Conservation (phyloP, 2,888 invertebrate species). For the Philereme transversata region DNA sequence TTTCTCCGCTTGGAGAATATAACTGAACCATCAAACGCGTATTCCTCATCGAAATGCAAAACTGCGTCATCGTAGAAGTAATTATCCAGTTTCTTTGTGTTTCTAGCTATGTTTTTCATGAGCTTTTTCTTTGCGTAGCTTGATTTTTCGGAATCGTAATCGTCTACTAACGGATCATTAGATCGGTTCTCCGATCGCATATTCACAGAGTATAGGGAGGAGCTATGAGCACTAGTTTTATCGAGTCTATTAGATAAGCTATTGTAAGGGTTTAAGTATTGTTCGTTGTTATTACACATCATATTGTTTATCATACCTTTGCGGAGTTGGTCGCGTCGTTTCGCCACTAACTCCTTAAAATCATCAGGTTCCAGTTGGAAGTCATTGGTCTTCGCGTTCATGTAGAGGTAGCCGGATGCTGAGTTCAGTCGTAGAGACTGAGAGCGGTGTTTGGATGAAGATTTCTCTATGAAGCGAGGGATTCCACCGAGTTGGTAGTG, state of each 20-base stretch:
- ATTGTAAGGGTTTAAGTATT: conserved; percentile 61
- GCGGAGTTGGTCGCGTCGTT: conserved; percentile 71
- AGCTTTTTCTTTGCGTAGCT: conserved; percentile 77
- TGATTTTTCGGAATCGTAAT: conserved; percentile 76
- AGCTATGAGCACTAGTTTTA: conserved; percentile 62
- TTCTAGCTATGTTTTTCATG: conserved; percentile 76
- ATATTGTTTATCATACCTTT: conserved; percentile 72
- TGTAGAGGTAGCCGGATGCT: conserved; percentile 77
- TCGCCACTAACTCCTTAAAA: conserved; percentile 74
- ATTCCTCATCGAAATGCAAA: conserved; percentile 76
- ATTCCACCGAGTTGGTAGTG: conserved; percentile 63
- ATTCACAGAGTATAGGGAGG: conserved; percentile 72
- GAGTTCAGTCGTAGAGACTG: conserved; percentile 77
- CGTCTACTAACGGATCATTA: conserved; percentile 76
- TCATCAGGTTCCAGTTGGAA: conserved; percentile 78
- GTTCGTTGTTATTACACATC: conserved; percentile 64
- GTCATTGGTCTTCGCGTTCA: conserved; percentile 78
- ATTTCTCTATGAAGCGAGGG: conserved; percentile 75
- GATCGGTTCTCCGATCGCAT: conserved; percentile 68
- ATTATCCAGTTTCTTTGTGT: conserved; percentile 67
- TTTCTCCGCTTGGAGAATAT: conserved; percentile 78
- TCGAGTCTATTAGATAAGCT: conserved; percentile 59
- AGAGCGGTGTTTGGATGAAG: conserved; percentile 65
- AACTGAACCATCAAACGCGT: conserved; percentile 77
- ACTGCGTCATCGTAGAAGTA: conserved; percentile 81